Conservation (phyloP, 2,888 invertebrate genomes). For the Anodontia alba region DNA sequence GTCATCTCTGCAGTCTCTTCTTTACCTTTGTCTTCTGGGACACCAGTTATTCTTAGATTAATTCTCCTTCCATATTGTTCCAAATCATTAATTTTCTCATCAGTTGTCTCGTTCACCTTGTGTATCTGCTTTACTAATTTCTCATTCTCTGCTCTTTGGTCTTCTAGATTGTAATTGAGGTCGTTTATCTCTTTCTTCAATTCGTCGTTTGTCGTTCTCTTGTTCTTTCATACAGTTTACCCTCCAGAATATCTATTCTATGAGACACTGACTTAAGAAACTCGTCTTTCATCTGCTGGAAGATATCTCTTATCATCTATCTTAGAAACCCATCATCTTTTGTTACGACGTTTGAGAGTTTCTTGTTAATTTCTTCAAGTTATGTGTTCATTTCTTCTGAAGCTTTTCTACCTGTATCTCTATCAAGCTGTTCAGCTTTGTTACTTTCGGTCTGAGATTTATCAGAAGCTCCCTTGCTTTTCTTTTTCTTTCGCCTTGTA, state of each 20-base stretch:
- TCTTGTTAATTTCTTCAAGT: neutral
- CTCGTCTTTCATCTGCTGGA: conserved; percentile 19
- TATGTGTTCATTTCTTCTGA: neutral
- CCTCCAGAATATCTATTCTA: conserved; percentile 10
- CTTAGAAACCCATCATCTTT: conserved; percentile 5
- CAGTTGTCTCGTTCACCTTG: neutral
- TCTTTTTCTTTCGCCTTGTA: neutral
- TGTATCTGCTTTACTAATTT: neutral
- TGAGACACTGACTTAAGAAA: neutral
- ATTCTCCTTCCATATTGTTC: conserved; percentile 5
- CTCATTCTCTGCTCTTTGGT: neutral
- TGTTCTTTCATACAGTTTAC: conserved; percentile 1
- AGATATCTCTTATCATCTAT: neutral
- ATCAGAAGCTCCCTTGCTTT: neutral
- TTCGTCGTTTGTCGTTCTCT: neutral
- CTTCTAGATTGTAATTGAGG: neutral
- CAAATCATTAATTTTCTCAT: neutral
- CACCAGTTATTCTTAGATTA: conserved; percentile 11
- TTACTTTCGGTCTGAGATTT: neutral
- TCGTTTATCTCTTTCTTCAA: neutral
- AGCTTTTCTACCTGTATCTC: too few relatives aligned
- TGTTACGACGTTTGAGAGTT: conserved; percentile 9
- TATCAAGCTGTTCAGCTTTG: too few relatives aligned
- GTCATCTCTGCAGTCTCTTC: neutral
- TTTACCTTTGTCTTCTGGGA: neutral